Conservation (phyloP, 2,888 invertebrate genomes). For the Antitype chi region DNA sequence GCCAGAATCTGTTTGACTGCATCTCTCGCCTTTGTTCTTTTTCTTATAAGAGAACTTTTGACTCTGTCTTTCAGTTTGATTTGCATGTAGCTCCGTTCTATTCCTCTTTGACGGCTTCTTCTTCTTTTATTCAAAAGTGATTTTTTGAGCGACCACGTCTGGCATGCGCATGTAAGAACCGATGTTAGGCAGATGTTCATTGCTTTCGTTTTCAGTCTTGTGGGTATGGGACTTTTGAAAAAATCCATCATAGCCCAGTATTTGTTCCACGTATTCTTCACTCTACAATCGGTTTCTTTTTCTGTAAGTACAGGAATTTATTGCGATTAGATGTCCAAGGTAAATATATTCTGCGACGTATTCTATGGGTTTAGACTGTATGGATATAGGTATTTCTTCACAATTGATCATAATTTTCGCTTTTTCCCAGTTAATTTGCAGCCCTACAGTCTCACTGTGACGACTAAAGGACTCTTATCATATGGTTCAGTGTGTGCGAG, state of each 20-base stretch:
- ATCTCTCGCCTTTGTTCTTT: too few species aligned
- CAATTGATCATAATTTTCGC: background rate
- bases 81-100: too few species aligned
- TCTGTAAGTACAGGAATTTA: background rate
- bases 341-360: background rate
- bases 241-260: too few species aligned
- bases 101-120: too few species aligned
- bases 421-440: background rate
- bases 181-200: background rate
- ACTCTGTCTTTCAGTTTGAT: too few species aligned
- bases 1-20: too few species aligned
- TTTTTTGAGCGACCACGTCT: too few species aligned
- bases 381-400: background rate
- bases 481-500: background rate
- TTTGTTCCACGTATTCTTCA: too few species aligned
- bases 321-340: background rate
- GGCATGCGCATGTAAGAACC: background rate
- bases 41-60: too few species aligned
- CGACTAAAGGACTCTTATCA: background rate
- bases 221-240: too few species aligned
- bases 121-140: too few species aligned
- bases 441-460: background rate
- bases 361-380: background rate
- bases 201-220: background rate
- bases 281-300: background rate